phyloP scores from a whole-genome alignment of 2,113 vertebrate genomes.

The Erinaceus europaeus region DNA sequence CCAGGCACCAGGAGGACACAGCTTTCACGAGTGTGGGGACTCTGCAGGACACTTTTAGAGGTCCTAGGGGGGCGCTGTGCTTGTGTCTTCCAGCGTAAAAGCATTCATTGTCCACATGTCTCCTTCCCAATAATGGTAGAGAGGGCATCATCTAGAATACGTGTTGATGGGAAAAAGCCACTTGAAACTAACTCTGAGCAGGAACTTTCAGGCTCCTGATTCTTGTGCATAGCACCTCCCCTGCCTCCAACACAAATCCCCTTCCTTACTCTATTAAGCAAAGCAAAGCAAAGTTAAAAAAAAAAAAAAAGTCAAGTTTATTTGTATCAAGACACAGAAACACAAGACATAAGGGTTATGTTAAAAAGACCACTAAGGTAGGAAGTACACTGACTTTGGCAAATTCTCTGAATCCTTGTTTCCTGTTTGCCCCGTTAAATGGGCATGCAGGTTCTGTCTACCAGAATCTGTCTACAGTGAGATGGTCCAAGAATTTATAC shows the following conservation, averaged over 20 bases:
- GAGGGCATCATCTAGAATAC: not conserved
- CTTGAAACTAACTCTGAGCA: not conserved
- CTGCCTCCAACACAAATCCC: not conserved
- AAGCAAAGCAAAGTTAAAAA: too few relatives aligned
- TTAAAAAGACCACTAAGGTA: not conserved
- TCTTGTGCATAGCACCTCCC: not conserved
- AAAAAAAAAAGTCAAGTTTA: too few relatives aligned
- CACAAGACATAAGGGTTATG: not conserved
- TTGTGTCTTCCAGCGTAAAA: not conserved
- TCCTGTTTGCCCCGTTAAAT: not conserved
- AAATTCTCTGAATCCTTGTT: not conserved
- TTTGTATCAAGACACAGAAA: not conserved
- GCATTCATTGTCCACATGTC: not conserved
- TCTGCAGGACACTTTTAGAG: not conserved
- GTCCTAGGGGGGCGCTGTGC: not conserved
- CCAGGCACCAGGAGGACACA: not conserved
- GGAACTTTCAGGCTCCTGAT: not conserved
- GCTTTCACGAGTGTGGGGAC: not conserved
- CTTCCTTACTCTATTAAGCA: not conserved
- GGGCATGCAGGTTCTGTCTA: not conserved
- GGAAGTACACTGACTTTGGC: not conserved
- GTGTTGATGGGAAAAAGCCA: not conserved
- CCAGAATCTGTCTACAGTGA: not conserved
- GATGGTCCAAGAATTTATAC: not conserved
- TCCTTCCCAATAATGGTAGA: constrained; percentile 2